Base-by-base conservation (phyloP, 2,113 vertebrate genomes). In the Lonchura striata region DNA sequence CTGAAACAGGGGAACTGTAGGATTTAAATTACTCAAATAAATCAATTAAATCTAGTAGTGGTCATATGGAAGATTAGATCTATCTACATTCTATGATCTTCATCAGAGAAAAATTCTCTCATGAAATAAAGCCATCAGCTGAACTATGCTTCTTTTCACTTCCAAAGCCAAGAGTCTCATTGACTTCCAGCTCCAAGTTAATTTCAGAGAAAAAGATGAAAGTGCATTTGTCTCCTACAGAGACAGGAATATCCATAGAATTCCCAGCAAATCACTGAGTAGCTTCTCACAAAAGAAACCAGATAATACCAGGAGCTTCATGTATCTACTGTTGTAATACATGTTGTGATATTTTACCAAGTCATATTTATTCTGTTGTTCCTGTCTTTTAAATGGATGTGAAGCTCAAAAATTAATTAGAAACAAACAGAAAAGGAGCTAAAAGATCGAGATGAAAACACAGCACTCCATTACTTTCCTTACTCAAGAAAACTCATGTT, bases 1-100 rank as follows among this genome's bases (percentile, higher is more conserved):
- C 65, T 95, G 65, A 89, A 94, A 82, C 79, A 78, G 49, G 56
- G 44, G 59, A 90, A 83, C 47, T 65, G 24, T 17, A 53, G 27
- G 76, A 91, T 81, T 90, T 75, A 42, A 87, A 87, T 95, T 80
- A 78, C n/a, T 90, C 47, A 77, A 35, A 93, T 70, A 87, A 94
- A 91, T 93, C 87, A 77, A 44, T 74, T 88, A 41, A 49, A 30
- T 80, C 75, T 54, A 65, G 47, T 11, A 74, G 64, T 54, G 49
- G 64, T 69, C 85, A 91, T 41, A 80, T 3, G 88, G 57, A 68
- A 87, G 56, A 81, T 87, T 31, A 91, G 86, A 63, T 76, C 71
- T 69, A 82, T 83, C 63, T 54, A 42, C 63, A 69, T 61, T 76
- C 54, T 77, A 54, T 83, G 63, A 54, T 69, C 60, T 85, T 86